Evolutionary conservation across 2,797 vertebrate genomes (phyloP), one percentile per base, ranked within the genome.

Genomic region (Decapterus maruadsi): DNA sequence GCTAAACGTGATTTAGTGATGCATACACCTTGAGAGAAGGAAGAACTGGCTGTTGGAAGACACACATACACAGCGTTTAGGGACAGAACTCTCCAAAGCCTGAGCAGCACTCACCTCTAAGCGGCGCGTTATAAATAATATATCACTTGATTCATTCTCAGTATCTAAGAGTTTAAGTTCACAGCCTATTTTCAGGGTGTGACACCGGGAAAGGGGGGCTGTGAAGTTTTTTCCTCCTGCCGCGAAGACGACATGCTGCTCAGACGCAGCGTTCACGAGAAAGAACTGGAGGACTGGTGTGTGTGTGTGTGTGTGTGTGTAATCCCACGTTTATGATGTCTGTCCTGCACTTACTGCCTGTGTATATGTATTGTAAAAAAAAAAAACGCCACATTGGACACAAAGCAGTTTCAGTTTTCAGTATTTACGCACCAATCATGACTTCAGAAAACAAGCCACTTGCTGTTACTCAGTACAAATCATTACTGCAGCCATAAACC

Each of bases 151-250:
- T 80, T 87, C 67, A 67, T 72, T 83, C 68, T 77, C 65, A 58
- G 63, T 73, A 54, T 77, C 63, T 67, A 36, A 63, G 68, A 77
- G 74, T 74, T 77, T 69, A 83, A 76, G 71, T 76, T 80, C 67
- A 58, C 74, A 43, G 75, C 80, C 78, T 87, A 73, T 85, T 87
- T 84, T 67, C 70, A 58, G 81, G 77, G 81, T 83, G 83, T 76
- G 80, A 87, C 82, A 72, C 58, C 54, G 1, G 14, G 55, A 56
- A 68, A 26, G 26, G 26, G 26, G 26, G 66, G 75, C 75, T 87
- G 72, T 89, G 84, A 88, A 73, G 77, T 67, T 77, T 65, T 65
- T 67, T 45, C 45, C 50, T 67, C 66, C 65, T 60, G 77, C 68
- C 69, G 75, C 1, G 12, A 19, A 72, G 26, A 53, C 75, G 76